Conservation (phyloP, 2,113 vertebrate species). For the Ictidomys tridecemlineatus region DNA sequence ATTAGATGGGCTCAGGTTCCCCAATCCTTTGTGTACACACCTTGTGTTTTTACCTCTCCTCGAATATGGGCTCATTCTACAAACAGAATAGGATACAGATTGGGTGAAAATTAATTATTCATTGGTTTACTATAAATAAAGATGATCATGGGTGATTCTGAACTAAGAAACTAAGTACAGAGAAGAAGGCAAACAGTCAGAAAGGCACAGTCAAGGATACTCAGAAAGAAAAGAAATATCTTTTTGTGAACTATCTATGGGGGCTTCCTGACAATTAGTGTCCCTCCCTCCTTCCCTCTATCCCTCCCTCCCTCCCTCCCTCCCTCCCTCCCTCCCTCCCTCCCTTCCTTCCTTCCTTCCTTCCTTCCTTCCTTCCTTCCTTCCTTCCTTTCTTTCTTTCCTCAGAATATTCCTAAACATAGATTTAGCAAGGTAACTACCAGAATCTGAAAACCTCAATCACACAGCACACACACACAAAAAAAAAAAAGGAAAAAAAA, state of each 20-base stretch:
- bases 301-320: no score
- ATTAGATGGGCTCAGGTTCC: rapidly evolving
- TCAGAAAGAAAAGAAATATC: neutral
- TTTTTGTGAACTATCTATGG: neutral
- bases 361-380: no score
- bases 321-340: no score
- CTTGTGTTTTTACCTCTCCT: neutral
- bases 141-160: rapidly evolving
- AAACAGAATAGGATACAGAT: neutral
- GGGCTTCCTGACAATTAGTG: rapidly evolving
- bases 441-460: neutral
- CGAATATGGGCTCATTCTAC: neutral
- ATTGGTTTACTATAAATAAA: neutral
- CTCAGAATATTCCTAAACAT: no score
- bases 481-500: no score
- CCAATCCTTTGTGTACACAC: rapidly evolving
- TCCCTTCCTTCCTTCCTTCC: no score
- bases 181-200: neutral
- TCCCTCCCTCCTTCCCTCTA: rapidly evolving
- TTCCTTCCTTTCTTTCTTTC: no score
- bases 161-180: neutral
- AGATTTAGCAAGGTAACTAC: no score
- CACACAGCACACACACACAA: no score
- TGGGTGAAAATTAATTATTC: neutral
- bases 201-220: rapidly evolving